Evolutionary conservation across 2,113 vertebrate species (phyloP), one percentile per base, ranked within the genome.

Genomic region (Pica pica): DNA sequence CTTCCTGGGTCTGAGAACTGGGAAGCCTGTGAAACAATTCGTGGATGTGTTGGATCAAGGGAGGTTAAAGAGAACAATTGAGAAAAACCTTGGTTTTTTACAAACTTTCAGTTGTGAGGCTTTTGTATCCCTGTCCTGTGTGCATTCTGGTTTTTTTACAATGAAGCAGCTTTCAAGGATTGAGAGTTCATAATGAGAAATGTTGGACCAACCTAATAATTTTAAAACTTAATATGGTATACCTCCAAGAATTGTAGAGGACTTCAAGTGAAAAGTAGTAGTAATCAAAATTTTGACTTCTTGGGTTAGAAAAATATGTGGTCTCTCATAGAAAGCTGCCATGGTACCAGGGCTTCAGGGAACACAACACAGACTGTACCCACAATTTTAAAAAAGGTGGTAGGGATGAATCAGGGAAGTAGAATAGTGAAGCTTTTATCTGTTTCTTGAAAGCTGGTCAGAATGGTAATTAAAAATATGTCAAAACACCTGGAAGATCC

Each of bases 401-500:
- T 70, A 39, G 33, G 17, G 26, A 61, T 78, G 84, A 89, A 77
- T 50, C 47, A 42, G 74, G n/a, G 77, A 87, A 87, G 47, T 67
- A 61, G 47, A 74, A 69, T 19, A 73, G 28, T 19, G 35, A 77
- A 87, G 65, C 23, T 73, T 89, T 61, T 60, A 85, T 83, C 83
- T 89, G 27, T 67, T 93, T 75, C 69, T 84, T 75, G 65, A 87
- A 81, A 87, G 74, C 74, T 79, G 55, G 31, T 69, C 0, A 0
- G 42, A 78, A 67, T 50, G 18, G 33, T 96, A 84, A 91, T 91
- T 94, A 78, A 94, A 96, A 96, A 60, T 77, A 59, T 37, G 39
- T 77, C 83, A 74, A 61, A 94, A 49, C 21, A 81, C 69, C 77
- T 87, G 84, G 65, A 94, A 70, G 56, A 84, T 57, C 50, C 19